These are phyloP conservation scores for Hoplodrina ambigua DNA, from an alignment of 2,888 invertebrate genomes.

Conservation along the genomic window DNA sequence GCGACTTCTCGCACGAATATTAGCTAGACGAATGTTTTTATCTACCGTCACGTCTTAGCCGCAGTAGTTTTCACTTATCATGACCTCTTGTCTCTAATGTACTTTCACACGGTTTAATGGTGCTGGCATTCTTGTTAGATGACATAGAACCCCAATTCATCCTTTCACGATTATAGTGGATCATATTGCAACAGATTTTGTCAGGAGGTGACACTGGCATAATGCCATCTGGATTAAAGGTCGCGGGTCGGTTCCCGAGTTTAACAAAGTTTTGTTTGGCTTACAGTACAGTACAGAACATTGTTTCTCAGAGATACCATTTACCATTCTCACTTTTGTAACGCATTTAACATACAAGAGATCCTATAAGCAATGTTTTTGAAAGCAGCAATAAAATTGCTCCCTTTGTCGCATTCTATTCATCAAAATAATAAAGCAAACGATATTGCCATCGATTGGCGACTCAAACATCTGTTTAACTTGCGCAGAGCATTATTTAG, in stretches of 20 bases:
- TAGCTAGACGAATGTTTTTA: slow-evolving; percentile 13
- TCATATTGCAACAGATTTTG: not conserved
- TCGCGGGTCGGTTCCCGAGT: too few species aligned
- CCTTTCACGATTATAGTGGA: not conserved
- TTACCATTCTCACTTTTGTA: too few species aligned
- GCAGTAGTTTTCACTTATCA: slow-evolving; percentile 12
- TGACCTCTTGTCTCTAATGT: slow-evolving; percentile 5
- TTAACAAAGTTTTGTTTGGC: too few species aligned
- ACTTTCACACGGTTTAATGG: slow-evolving; percentile 8
- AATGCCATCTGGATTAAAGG: too few species aligned
- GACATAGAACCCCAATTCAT: not conserved
- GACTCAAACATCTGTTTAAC: slow-evolving; percentile 1
- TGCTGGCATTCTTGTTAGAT: not conserved
- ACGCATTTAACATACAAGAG: too few species aligned
- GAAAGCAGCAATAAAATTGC: too few species aligned
- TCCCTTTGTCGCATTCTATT: not conserved
- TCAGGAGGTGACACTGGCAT: not conserved
- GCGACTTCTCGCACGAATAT: not conserved
- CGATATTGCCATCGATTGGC: not conserved
- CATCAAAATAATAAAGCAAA: not conserved
- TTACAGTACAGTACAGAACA: too few species aligned
- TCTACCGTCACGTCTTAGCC: not conserved
- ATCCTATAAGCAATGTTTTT: not conserved
- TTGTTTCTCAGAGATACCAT: too few species aligned
- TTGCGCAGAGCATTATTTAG: not conserved